These are phyloP conservation scores for Heliconius eleuchia DNA, from an alignment of 1,140 invertebrate genomes.

Conservation along the genomic window DNA sequence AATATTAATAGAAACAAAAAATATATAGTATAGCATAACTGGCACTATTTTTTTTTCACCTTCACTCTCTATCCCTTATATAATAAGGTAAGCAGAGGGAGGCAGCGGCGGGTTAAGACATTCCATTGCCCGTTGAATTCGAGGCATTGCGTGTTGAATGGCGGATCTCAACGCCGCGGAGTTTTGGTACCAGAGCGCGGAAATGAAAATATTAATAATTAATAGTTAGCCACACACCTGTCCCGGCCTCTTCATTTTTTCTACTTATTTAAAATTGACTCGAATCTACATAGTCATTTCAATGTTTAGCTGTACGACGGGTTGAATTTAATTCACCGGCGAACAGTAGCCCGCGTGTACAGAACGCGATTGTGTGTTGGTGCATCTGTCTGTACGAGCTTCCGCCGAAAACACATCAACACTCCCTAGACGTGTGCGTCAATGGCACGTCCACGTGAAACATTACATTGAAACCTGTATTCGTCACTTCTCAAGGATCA, in stretches of 20 bases:
- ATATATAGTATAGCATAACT: too few relatives aligned
- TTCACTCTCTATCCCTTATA: too few relatives aligned
- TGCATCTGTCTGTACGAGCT: constrained; percentile 25
- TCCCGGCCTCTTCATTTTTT: too few relatives aligned
- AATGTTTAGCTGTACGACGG: background rate
- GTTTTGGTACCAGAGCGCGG: too few relatives aligned
- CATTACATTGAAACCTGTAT: constrained; percentile 6
- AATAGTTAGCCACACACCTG: too few relatives aligned
- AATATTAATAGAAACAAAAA: background rate
- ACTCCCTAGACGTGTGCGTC: background rate
- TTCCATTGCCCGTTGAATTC: too few relatives aligned
- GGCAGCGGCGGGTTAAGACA: too few relatives aligned
- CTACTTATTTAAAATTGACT: background rate
- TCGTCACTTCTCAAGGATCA: constrained; percentile 2
- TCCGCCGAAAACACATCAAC: constrained; percentile 23
- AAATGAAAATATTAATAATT: too few relatives aligned
- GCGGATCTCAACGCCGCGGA: too few relatives aligned
- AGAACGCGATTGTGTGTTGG: constrained; percentile 51
- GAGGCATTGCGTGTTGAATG: too few relatives aligned
- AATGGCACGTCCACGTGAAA: background rate
- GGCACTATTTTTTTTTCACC: too few relatives aligned
- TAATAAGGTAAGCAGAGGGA: too few relatives aligned
- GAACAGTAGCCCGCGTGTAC: constrained; percentile 4
- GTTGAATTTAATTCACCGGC: constrained; percentile 9
- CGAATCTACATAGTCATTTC: background rate